These are phyloP conservation scores for Penaeus chinensis DNA, from an alignment of 1,140 invertebrate genomes.

Conservation along the genomic window DNA sequence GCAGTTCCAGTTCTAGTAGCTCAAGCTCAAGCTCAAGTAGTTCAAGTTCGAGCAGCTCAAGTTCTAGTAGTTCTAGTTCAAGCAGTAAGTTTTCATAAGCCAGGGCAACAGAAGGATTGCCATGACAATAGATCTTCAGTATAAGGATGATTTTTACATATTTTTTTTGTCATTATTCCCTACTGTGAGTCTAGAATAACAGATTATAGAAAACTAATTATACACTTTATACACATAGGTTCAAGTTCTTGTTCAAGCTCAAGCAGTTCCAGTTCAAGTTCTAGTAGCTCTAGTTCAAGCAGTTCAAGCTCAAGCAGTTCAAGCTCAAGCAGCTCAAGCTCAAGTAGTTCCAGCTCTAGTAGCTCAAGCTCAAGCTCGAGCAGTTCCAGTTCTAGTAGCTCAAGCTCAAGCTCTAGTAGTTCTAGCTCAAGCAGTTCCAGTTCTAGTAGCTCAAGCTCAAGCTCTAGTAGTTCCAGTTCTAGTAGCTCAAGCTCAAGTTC, in stretches of 20 bases:
- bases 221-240: background rate
- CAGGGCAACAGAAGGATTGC: too few species aligned
- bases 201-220: too few species aligned
- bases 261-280: too few species aligned
- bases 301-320: constrained; percentile 10
- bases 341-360: background rate
- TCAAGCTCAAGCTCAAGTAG: background rate
- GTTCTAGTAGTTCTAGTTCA: too few species aligned
- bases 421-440: background rate
- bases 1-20: background rate
- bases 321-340: background rate
- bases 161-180: too few species aligned
- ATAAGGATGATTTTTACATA: too few species aligned
- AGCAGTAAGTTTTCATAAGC: background rate
- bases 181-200: too few species aligned
- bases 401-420: background rate
- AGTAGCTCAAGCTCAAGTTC: background rate
- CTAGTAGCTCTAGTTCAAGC: background rate
- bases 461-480: background rate
- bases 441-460: too few species aligned
- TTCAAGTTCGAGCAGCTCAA: background rate
- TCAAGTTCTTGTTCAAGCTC: background rate
- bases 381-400: background rate
- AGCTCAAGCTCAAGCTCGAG: background rate
- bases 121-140: too few species aligned